These are phyloP conservation scores for Macrochelys suwanniensis DNA, from an alignment of 2,797 vertebrate species.

Conservation along the genomic window DNA sequence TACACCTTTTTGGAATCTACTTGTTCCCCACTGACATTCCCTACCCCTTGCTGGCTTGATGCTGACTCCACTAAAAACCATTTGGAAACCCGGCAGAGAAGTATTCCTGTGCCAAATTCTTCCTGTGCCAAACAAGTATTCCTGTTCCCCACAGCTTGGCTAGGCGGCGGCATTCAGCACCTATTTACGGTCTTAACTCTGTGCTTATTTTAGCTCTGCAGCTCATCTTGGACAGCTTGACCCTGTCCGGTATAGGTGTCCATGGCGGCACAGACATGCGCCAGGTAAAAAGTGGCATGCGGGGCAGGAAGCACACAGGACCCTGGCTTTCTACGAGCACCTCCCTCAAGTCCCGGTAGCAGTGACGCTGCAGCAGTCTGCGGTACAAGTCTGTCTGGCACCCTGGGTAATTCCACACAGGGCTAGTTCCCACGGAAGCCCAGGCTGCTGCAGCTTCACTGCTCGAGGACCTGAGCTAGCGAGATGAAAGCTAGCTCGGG, in stretches of 20 bases:
- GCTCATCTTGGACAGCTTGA: neutral
- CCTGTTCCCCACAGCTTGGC: neutral
- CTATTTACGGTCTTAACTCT: neutral
- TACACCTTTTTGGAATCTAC: conserved; percentile 1
- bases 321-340: neutral
- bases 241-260: neutral
- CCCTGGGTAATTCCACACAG: neutral
- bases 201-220: neutral
- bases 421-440: neutral
- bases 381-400: no score
- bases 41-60: neutral
- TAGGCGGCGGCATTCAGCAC: neutral
- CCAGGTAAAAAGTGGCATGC: accelerated
- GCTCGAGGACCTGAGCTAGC: neutral
- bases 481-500: neutral
- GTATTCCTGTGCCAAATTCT: neutral
- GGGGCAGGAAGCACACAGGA: neutral
- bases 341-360: neutral
- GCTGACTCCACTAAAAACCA: neutral
- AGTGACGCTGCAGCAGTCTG: neutral
- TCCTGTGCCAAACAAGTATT: neutral
- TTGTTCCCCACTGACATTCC: accelerated
- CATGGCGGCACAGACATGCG: accelerated
- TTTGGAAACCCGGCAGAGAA: neutral
- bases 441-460: no score